Conservation (phyloP, 2,888 invertebrate genomes). For the Linnaemya vulpina region DNA sequence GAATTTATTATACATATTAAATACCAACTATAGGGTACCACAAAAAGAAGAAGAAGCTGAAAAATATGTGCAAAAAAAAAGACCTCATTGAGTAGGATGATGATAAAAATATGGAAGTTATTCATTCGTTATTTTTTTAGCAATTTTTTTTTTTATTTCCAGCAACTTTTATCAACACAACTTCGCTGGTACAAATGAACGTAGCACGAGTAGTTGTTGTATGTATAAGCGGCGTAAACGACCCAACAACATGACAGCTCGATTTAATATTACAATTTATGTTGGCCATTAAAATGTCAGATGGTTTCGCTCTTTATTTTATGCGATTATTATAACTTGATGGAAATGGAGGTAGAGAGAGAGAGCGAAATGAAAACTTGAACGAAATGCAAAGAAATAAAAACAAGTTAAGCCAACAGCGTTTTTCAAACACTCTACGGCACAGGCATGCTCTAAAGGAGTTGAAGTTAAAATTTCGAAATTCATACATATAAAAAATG, state of each 20-base stretch:
- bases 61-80: not conserved
- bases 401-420: slow-evolving; percentile 13
- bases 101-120: slow-evolving; percentile 71
- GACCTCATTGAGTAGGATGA: slow-evolving; percentile 64
- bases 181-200: slow-evolving; percentile 33
- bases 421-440: not conserved
- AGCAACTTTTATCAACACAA: slow-evolving; percentile 39
- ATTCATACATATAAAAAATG: slow-evolving; percentile 7
- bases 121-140: slow-evolving; percentile 63
- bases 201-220: slow-evolving; percentile 47
- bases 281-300: slow-evolving; percentile 78
- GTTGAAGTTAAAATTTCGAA: slow-evolving; percentile 46
- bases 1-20: not conserved
- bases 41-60: not conserved
- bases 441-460: slow-evolving; percentile 24
- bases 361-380: slow-evolving; percentile 22
- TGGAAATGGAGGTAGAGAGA: slow-evolving; percentile 1
- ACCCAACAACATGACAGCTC: slow-evolving; percentile 75
- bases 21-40: not conserved
- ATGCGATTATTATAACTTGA: slow-evolving; percentile 76
- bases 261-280: slow-evolving; percentile 79
- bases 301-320: slow-evolving; percentile 76
- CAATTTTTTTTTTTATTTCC: slow-evolving; percentile 18
- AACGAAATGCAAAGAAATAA: slow-evolving; percentile 46
- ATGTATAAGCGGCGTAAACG: slow-evolving; percentile 72